A percentile compares a stretch with the other conserved stretches of the same genome.
Conservation (phyloP, 2,888 invertebrate species). For the Holacanthella duospinosa region DNA sequence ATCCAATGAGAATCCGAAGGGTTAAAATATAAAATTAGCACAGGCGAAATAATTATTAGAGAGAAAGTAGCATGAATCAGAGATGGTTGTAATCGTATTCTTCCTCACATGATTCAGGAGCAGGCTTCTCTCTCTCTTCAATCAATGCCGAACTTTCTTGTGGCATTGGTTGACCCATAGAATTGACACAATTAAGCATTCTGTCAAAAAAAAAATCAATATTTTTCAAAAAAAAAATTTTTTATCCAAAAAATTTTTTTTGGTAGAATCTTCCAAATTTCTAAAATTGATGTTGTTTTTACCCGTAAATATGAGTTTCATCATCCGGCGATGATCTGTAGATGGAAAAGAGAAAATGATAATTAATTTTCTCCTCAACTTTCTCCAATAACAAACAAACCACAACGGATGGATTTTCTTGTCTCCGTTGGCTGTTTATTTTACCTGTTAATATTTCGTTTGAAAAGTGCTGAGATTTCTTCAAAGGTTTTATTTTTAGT, state of each 20-base stretch:
- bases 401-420: no score
- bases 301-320: constrained; percentile 37
- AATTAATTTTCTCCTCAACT: not conserved
- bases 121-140: constrained; percentile 57
- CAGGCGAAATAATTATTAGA: no score
- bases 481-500: constrained; percentile 94
- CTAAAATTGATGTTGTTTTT: constrained; percentile 12
- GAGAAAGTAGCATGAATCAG: constrained; percentile 15
- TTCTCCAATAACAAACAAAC: not conserved
- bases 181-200: constrained; percentile 92
- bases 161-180: constrained; percentile 78
- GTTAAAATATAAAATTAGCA: no score
- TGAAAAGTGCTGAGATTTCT: constrained; percentile 87
- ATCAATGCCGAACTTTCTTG: constrained; percentile 61
- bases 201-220: constrained; percentile 59
- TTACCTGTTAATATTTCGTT: constrained; percentile 49
- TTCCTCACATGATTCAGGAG: constrained; percentile 69
- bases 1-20: not conserved
- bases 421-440: no score
- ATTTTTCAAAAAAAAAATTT: not conserved
- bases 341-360: not conserved
- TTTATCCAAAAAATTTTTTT: not conserved
- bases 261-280: not conserved
- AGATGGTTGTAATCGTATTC: constrained; percentile 38
- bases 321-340: constrained; percentile 33